Evolutionary conservation across 2,888 invertebrate species (phyloP).

Genomic region (Epinotia demarniana): DNA sequence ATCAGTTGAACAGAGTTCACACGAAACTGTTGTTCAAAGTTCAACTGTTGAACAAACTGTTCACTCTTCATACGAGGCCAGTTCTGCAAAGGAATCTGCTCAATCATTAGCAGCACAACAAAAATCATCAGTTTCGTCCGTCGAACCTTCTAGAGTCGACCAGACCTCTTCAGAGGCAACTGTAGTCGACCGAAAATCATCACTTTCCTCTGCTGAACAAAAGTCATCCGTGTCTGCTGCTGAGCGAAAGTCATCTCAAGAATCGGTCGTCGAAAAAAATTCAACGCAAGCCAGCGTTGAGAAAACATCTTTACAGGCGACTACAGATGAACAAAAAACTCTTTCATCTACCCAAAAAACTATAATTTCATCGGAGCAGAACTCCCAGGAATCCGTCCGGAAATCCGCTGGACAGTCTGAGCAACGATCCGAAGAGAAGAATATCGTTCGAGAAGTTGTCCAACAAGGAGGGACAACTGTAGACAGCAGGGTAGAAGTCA

Average conservation of each 20-base stretch:
- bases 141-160: conserved; percentile 40
- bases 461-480: conserved; percentile 30
- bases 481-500: conserved; percentile 48
- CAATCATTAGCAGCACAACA: conserved; percentile 45
- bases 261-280: conserved; percentile 43
- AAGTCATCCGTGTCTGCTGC: conserved; percentile 37
- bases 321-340: conserved; percentile 44
- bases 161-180: conserved; percentile 40
- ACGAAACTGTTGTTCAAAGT: conserved; percentile 44
- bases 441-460: conserved; percentile 49
- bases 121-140: conserved; percentile 16
- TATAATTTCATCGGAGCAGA: conserved; percentile 43
- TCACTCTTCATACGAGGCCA: conserved; percentile 44
- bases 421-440: conserved; percentile 49
- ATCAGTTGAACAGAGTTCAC: conserved; percentile 46
- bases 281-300: conserved; percentile 47
- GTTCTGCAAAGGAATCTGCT: conserved; percentile 47
- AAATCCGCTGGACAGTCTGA: conserved; percentile 39
- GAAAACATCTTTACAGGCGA: conserved; percentile 37
- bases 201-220: conserved; percentile 7
- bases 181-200: conserved; percentile 25
- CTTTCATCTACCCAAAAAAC: conserved; percentile 39
- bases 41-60: conserved; percentile 50
- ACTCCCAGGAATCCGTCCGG: conserved; percentile 41
- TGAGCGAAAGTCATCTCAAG: conserved; percentile 45